Percentiles rank a stretch among this genome's conserved stretches.
Conservation (phyloP, 1,140 invertebrate genomes). For the Cyclina sinensis region DNA sequence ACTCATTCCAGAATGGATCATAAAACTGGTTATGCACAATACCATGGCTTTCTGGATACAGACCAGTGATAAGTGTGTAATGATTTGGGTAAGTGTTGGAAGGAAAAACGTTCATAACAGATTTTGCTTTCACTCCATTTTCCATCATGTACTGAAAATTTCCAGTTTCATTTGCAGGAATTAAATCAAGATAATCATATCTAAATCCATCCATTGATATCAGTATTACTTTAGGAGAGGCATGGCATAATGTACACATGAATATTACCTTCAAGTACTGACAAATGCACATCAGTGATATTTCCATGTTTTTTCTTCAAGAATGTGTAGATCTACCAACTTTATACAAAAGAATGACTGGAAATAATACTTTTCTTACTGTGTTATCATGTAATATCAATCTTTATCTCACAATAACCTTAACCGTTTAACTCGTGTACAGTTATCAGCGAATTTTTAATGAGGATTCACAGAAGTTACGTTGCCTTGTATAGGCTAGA, state of each 20-base stretch:
- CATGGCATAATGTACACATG: background rate
- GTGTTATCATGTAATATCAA: no score
- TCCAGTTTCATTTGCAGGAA: slow-evolving; percentile 47
- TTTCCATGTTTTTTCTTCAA: no score
- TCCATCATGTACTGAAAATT: slow-evolving; percentile 79
- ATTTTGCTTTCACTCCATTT: slow-evolving; percentile 74
- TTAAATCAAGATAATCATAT: slow-evolving; percentile 74
- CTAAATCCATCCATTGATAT: slow-evolving; percentile 84
- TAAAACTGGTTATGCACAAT: slow-evolving; percentile 90
- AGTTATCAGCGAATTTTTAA: no score
- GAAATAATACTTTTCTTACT: no score
- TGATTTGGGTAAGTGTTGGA: slow-evolving; percentile 94
- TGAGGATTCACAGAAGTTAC: no score
- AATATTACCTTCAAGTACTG: no score
- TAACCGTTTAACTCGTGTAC: no score
- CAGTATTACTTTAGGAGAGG: slow-evolving; percentile 71
- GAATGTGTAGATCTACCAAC: no score
- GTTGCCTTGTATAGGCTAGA: no score
- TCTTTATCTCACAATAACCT: no score
- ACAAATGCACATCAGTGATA: no score
- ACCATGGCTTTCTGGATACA: slow-evolving; percentile 91
- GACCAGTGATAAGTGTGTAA: slow-evolving; percentile 91
- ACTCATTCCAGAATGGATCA: slow-evolving; percentile 87
- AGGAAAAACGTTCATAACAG: slow-evolving; percentile 88
- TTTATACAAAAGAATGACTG: no score